phyloP scores from a whole-genome alignment of 2,888 invertebrate species.

The Cactoblastis cactorum region DNA sequence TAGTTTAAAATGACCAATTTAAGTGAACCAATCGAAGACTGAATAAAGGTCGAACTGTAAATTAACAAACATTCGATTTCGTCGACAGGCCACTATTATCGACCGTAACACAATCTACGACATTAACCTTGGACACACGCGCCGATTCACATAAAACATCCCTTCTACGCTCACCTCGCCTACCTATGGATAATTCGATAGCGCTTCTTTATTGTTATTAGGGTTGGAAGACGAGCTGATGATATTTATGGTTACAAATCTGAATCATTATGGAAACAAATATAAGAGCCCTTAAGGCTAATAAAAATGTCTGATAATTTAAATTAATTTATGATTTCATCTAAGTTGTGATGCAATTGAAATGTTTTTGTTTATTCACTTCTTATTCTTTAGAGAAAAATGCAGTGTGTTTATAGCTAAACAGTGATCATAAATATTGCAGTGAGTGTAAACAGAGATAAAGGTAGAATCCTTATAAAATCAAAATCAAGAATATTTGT shows the following conservation, averaged over 20 bases:
- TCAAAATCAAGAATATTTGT: no score
- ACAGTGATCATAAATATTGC: no score
- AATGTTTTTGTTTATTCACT: no score
- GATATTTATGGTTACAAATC: constrained; percentile 1
- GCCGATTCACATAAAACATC: constrained; percentile 45
- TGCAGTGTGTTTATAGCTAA: no score
- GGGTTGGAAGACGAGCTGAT: background rate
- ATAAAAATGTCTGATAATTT: no score
- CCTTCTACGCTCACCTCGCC: constrained; percentile 17
- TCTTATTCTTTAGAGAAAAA: no score
- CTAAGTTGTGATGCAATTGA: no score
- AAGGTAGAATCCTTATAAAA: no score
- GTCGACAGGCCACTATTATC: constrained; percentile 33
- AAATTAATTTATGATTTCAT: no score
- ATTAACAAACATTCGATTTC: constrained; percentile 12
- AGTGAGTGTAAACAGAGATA: no score
- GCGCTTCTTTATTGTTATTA: background rate
- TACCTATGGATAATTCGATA: background rate
- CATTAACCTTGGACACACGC: constrained; percentile 56
- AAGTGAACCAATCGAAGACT: background rate
- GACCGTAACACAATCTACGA: constrained; percentile 40
- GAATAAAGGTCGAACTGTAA: constrained; percentile 10
- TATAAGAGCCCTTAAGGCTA: no score
- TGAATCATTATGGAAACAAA: no score
- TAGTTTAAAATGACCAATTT: background rate